A percentile compares a stretch with the other conserved stretches of the same genome.
phyloP scores from a whole-genome alignment of 2,888 invertebrate genomes.

The Tortricodes alternella region DNA sequence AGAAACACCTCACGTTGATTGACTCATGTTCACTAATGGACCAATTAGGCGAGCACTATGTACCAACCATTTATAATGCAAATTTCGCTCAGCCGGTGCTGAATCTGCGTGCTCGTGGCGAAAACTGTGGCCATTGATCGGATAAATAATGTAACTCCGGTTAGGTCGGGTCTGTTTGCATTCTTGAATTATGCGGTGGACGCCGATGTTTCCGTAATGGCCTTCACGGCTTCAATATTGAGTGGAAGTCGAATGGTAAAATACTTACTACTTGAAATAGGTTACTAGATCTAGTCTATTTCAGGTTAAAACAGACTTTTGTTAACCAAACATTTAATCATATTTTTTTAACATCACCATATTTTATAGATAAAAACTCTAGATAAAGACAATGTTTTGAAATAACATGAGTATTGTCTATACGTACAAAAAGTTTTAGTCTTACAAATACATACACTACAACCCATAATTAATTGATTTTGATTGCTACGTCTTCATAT shows the following conservation, averaged over 20 bases:
- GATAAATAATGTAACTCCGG: constrained; percentile 45
- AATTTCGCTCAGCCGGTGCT: constrained; percentile 62
- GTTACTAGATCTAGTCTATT: not conserved
- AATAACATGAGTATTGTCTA: too few relatives aligned
- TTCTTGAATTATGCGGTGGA: constrained; percentile 43
- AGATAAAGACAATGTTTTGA: too few relatives aligned
- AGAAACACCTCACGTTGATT: constrained; percentile 51
- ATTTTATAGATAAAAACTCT: too few relatives aligned
- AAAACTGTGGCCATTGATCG: constrained; percentile 41
- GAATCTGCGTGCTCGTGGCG: constrained; percentile 19
- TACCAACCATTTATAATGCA: constrained; percentile 59
- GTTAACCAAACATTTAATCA: too few relatives aligned
- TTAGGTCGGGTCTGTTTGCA: constrained; percentile 31
- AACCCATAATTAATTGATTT: too few relatives aligned
- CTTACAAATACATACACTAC: too few relatives aligned
- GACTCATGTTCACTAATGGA: constrained; percentile 48
- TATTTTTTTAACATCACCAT: too few relatives aligned
- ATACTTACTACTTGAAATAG: not conserved
- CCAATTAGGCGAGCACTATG: constrained; percentile 41
- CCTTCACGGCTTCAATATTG: not conserved
- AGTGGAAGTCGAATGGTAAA: not conserved
- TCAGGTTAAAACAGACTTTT: too few relatives aligned
- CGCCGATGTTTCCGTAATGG: constrained; percentile 30
- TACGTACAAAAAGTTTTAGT: too few relatives aligned
- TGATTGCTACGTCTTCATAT: not conserved